Base-by-base conservation (phyloP, 1,140 invertebrate species). In the Belonocnema kinseyi region DNA sequence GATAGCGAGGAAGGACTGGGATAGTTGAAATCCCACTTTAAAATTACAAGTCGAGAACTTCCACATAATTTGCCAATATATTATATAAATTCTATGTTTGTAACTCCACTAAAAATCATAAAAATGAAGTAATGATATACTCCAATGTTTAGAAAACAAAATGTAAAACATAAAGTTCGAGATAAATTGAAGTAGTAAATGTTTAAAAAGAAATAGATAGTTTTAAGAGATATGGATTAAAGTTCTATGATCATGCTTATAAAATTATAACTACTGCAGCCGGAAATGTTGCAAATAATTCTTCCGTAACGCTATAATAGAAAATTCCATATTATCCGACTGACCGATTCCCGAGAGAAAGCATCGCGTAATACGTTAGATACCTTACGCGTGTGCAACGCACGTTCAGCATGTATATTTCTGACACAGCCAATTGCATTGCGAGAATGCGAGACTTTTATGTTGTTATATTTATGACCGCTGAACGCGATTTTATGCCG, bases 301-400 rank as follows among this genome's bases (percentile, higher is more conserved):
- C 61, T 66, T 66, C 61, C 40, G 61, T 66, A 66, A 66, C 13
- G 61, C 61, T 66, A 66, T 66, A 66, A 66, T 66, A 66, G 61
- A 66, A 66, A 66, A 66, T 66, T 66, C 61, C 61, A 66, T 66
- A 66, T 66, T 66, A 66, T 66, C 33, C 61, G 61, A 66, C 61
- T 66, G 61, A 66, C 61, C 26, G 61, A 66, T 66, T 66, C 61
- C 19, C 17, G 21, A 53, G 71, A 53, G 21, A 72, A 72, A 51
- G 70, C 70, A 72, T 72, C 70, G 50, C 50, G 70, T 50, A 72
- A 72, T 72, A 33, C 26, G 21, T 70, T 70, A 33, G 40, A 70
- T 33, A 50, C 50, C 17, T 53, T 72, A 72, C 51, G 51, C 71
- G 40, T 26, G 26, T 33, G 33, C 40, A 46, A 72, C 51, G 51